These are phyloP conservation scores for Rana temporaria DNA, from an alignment of 2,113 vertebrate genomes.

Conservation along the genomic window DNA sequence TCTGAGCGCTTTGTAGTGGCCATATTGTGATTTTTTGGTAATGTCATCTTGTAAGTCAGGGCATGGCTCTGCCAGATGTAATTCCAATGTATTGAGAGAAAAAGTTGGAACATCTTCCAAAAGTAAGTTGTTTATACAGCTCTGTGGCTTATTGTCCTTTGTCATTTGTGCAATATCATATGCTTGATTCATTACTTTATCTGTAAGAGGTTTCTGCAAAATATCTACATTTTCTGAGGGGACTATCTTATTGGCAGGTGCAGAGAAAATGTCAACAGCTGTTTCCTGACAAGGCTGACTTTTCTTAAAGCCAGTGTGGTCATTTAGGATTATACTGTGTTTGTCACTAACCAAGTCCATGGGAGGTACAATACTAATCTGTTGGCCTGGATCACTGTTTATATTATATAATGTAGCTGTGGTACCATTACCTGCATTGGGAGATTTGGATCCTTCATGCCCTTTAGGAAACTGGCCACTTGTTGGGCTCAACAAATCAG, in stretches of 20 bases:
- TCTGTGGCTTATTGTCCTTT: neutral
- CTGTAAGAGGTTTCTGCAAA: neutral
- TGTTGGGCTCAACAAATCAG: neutral
- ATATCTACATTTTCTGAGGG: neutral
- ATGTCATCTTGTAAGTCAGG: neutral
- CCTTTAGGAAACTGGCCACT: neutral
- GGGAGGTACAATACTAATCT: neutral
- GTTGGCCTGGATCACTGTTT: neutral
- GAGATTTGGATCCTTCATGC: neutral
- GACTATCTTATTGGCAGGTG: neutral
- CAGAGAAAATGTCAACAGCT: neutral
- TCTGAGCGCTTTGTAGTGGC: neutral
- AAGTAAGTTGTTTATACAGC: conserved; percentile 18
- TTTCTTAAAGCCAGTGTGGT: neutral
- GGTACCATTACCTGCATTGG: neutral
- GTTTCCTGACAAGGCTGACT: neutral
- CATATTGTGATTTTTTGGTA: neutral
- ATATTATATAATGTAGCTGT: neutral
- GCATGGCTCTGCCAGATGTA: neutral
- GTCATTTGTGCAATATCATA: neutral
- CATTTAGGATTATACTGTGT: neutral
- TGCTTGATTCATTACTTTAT: neutral
- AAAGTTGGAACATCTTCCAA: conserved; percentile 25
- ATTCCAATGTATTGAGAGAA: neutral
- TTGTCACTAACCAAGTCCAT: neutral